Conservation (phyloP, 2,888 invertebrate genomes). For the Tipula helvola region DNA sequence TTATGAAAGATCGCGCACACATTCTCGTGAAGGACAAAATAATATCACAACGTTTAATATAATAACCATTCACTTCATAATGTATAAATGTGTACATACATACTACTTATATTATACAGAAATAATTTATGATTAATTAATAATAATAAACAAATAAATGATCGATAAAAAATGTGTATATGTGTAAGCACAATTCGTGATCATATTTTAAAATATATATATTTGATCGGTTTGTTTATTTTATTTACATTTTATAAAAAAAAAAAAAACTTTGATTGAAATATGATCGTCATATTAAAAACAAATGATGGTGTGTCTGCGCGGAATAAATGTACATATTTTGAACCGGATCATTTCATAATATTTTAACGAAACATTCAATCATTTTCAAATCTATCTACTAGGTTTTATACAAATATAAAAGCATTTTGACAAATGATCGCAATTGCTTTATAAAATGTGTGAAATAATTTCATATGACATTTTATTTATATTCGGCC, state of each 20-base stretch:
- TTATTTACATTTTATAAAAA: neutral
- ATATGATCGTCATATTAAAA: neutral
- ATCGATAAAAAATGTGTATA: neutral
- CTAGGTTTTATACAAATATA: neutral
- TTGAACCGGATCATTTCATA: neutral
- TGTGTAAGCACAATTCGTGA: neutral
- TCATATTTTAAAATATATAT: neutral
- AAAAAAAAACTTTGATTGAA: neutral
- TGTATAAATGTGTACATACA: neutral
- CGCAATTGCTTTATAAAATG: neutral
- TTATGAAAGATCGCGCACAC: neutral
- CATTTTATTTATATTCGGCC: neutral
- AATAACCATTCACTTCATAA: neutral
- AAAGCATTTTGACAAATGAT: neutral
- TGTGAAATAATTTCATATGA: neutral
- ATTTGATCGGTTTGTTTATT: neutral
- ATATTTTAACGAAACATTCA: neutral
- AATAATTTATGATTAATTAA: neutral
- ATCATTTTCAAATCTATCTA: neutral
- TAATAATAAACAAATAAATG: neutral
- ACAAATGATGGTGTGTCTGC: conserved; percentile 4
- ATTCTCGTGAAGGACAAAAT: neutral
- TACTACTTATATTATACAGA: neutral
- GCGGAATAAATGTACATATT: neutral
- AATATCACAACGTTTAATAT: conserved; percentile 4